phyloP scores from a whole-genome alignment of 2,113 vertebrate genomes.

The Pollimyrus isidori region DNA sequence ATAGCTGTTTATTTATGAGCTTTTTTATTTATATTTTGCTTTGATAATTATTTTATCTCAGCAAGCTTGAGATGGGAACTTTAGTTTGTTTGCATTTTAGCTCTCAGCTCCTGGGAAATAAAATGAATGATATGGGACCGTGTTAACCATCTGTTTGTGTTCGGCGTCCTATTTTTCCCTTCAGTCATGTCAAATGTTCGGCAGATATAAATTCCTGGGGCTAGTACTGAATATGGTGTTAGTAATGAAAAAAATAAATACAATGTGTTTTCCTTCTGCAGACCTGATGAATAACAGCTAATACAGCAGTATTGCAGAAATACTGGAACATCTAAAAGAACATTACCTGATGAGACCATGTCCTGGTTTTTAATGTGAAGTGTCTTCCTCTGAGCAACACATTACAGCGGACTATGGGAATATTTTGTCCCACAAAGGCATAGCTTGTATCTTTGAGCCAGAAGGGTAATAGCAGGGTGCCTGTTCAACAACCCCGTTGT shows the following conservation, averaged over 20 bases:
- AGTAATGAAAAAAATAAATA: background rate
- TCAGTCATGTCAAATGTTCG: constrained; percentile 3
- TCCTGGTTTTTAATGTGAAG: background rate
- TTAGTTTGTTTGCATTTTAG: background rate
- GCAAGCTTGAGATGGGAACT: background rate
- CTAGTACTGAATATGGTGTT: background rate
- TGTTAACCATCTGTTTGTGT: constrained; percentile 12
- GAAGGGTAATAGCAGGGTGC: background rate
- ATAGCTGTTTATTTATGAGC: background rate
- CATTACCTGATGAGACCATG: background rate
- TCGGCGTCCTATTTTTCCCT: background rate
- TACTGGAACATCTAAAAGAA: background rate
- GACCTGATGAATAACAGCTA: background rate
- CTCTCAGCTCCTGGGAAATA: constrained; percentile 4
- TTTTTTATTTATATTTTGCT: background rate
- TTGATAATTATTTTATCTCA: background rate
- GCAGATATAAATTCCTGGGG: background rate
- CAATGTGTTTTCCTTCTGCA: background rate
- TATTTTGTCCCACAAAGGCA: background rate
- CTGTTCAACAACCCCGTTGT: background rate
- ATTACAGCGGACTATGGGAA: background rate
- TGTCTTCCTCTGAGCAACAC: background rate
- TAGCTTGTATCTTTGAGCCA: background rate
- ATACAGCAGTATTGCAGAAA: background rate
- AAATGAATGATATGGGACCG: background rate